Evolutionary conservation across 1,140 invertebrate genomes (phyloP).

Genomic region (Drosophila novamexicana): DNA sequence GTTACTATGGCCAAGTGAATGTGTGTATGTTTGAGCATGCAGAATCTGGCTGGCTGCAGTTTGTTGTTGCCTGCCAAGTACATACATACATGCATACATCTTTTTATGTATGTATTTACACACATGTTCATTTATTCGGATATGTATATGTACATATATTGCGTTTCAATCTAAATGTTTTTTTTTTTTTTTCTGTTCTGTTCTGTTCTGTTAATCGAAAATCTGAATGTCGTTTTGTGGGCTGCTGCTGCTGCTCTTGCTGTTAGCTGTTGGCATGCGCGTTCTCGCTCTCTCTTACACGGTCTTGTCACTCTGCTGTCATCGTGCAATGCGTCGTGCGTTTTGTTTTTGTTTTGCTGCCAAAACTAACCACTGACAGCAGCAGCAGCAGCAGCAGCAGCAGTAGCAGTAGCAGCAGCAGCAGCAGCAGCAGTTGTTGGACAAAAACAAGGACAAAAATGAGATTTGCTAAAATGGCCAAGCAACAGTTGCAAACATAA

Average conservation of each 20-base stretch:
- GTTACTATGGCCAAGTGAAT: constrained; percentile 8
- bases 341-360: constrained; percentile 74
- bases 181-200: constrained; percentile 13
- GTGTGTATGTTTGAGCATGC: constrained; percentile 15
- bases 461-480: constrained; percentile 20
- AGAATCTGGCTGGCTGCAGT: constrained; percentile 40
- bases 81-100: constrained; percentile 5
- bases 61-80: constrained; percentile 42
- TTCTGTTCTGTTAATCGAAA: constrained; percentile 38
- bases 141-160: constrained; percentile 35
- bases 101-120: constrained; percentile 3
- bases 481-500: constrained; percentile 50
- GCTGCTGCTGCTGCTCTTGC: constrained; percentile 15
- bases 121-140: constrained; percentile 8
- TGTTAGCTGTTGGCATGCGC: constrained; percentile 56
- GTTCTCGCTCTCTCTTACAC: constrained; percentile 34
- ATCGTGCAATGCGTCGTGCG: constrained; percentile 38
- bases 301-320: constrained; percentile 24
- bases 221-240: constrained; percentile 40
- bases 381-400: background rate
- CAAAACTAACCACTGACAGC: constrained; percentile 37
- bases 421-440: background rate
- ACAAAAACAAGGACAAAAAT: constrained; percentile 27
- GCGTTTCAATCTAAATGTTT: constrained; percentile 28
- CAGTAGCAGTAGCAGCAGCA: background rate